Evolutionary conservation across 2,113 vertebrate species (phyloP).

Genomic region (Upupa epops): DNA sequence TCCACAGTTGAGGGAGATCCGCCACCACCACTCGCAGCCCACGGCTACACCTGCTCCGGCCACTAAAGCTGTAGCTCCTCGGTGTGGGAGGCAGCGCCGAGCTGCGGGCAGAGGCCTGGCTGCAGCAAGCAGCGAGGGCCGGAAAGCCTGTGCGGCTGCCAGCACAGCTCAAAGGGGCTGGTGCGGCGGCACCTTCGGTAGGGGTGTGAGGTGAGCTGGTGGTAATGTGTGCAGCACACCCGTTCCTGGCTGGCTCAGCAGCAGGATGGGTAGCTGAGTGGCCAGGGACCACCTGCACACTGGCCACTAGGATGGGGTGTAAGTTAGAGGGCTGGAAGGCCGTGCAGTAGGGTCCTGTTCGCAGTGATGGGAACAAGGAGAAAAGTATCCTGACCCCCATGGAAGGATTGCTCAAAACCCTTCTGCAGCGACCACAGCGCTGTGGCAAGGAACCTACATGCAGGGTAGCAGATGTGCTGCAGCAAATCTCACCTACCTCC

Average conservation of each 20-base stretch:
- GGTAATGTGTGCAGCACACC: background rate
- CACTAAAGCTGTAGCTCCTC: background rate
- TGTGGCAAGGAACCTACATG: rapidly evolving
- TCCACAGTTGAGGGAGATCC: background rate
- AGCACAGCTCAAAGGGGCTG: too few relatives aligned
- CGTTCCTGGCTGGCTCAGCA: background rate
- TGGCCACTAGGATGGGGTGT: background rate
- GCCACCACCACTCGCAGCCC: rapidly evolving
- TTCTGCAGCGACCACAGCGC: background rate
- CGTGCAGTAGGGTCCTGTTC: background rate
- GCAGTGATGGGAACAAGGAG: background rate
- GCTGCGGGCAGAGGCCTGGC: background rate
- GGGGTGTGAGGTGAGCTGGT: too few relatives aligned
- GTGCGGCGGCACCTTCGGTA: too few relatives aligned
- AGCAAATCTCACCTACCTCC: background rate
- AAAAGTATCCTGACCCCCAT: rapidly evolving
- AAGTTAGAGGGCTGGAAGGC: background rate
- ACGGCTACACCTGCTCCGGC: rapidly evolving
- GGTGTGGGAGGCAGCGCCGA: too few relatives aligned
- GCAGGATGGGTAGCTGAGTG: background rate
- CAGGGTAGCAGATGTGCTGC: background rate
- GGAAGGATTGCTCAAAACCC: background rate
- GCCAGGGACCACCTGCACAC: rapidly evolving
- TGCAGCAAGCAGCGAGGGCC: background rate
- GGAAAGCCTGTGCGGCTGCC: background rate